Base-by-base conservation (phyloP, 2,888 invertebrate species). In the Conistra vaccinii region DNA sequence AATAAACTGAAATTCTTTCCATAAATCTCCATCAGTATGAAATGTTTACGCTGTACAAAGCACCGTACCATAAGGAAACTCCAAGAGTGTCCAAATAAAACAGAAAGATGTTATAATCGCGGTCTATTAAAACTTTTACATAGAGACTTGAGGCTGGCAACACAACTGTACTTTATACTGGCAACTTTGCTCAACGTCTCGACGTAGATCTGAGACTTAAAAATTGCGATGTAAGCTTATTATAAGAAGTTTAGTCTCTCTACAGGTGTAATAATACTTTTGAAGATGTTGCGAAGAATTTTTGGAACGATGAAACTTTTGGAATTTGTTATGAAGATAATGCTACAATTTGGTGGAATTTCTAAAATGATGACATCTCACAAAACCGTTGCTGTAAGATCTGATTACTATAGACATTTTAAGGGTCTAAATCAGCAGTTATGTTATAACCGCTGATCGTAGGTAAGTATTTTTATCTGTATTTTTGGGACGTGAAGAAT, bases 111-210 rank as follows among this genome's bases (percentile, higher is more conserved):
- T 85, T 87, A 88, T 91, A 90, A 90, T 91, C 86, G 89, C 73
- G 87, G 85, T 86, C 89, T 91, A 90, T 91, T 91, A 91, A 88
- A 92, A 92, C 85, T 92, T 90, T 70, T 68, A 42, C 87, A 75
- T 84, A 51, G 78, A 26, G 70, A 77, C 60, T 70, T 48, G 82
- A 66, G 48, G 69, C 80, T 63, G 62, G 48, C 61, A 73, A 79
- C 73, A 53, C 76, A 76, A 66, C 75, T 51, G 51, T 20, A 67
- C 72, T 63, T 76, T 51, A 42, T 20, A 67, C 72, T 63, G 62
- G 42, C 48, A 73, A 81, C 76, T 77, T 76, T 29, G 78, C 63
- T 17, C 45, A 45, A 39, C 68, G 68, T 66, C 70, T 61, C 77
- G n/a, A 76, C 69, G 74, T 72, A 80, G 80, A 85, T 87, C 86